Conservation (phyloP, 2,113 vertebrate species). For the Grantiella picta region DNA sequence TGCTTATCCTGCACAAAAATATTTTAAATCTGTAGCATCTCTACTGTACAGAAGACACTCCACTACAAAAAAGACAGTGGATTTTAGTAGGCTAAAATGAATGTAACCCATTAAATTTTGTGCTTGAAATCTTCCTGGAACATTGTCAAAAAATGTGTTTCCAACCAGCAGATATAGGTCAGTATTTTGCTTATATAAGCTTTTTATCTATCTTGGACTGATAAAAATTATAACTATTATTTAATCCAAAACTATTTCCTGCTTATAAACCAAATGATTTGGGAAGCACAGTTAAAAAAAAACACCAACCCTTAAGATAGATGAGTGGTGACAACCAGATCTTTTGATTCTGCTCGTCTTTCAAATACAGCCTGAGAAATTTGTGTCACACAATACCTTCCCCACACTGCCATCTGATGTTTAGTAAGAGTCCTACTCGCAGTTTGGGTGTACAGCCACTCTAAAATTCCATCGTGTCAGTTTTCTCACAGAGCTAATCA, state of each 20-base stretch:
- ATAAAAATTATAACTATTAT: neutral
- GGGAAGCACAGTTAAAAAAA: neutral
- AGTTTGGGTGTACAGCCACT: neutral
- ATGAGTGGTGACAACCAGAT: neutral
- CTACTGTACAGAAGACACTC: neutral
- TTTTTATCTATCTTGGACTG: neutral
- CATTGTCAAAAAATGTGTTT: neutral
- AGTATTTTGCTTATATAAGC: neutral
- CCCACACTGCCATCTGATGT: constrained; percentile 32
- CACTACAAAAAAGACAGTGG: neutral
- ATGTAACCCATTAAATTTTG: neutral
- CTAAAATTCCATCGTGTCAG: neutral
- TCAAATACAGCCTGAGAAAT: neutral
- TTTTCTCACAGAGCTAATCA: neutral
- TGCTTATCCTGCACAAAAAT: neutral
- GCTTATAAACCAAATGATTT: neutral
- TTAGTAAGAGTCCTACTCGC: neutral
- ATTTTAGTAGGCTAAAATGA: neutral
- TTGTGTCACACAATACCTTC: neutral
- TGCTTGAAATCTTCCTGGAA: neutral
- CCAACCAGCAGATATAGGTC: neutral
- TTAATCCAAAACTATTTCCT: neutral
- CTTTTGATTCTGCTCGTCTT: neutral
- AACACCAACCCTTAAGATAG: neutral
- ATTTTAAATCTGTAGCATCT: neutral